phyloP scores from a whole-genome alignment of 2,797 vertebrate species.

The Bryconaethiops microstoma region DNA sequence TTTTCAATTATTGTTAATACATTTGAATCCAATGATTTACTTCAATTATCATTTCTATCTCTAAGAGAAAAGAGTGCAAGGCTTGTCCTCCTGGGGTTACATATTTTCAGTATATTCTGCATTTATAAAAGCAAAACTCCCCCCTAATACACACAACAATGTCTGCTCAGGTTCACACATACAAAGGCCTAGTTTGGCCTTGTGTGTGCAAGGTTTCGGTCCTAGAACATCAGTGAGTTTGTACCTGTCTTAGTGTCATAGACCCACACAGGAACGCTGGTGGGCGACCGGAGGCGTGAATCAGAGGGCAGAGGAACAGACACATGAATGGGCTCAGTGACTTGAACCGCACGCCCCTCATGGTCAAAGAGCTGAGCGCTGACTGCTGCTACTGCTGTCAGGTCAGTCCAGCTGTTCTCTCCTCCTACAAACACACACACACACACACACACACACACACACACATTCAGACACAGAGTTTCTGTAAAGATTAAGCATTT shows the following conservation, averaged over 20 bases:
- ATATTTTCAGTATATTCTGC: too few relatives aligned
- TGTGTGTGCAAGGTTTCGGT: neutral
- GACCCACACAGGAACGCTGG: constrained; percentile 88
- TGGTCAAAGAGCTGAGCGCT: constrained; percentile 88
- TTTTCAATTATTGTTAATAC: too few relatives aligned
- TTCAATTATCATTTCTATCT: too few relatives aligned
- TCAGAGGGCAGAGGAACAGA: constrained; percentile 88
- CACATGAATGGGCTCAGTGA: constrained; percentile 87
- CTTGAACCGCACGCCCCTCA: constrained; percentile 83
- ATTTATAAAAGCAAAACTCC: too few relatives aligned
- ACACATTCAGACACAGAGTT: neutral
- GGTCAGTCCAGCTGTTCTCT: constrained; percentile 88
- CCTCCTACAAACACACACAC: constrained; percentile 65
- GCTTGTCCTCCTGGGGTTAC: too few relatives aligned
- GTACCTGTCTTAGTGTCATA: constrained; percentile 87
- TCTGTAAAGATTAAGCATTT: neutral
- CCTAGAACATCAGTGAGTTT: neutral
- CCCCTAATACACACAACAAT: too few relatives aligned
- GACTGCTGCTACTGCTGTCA: constrained; percentile 87
- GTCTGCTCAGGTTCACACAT: too few relatives aligned
- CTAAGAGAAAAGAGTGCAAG: too few relatives aligned
- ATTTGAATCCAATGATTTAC: too few relatives aligned
- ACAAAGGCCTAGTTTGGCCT: neutral
- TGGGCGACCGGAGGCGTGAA: constrained; percentile 79
- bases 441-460: neutral